Percentiles rank a stretch among this genome's conserved stretches.
These are phyloP conservation scores for Dilophus febrilis DNA, from an alignment of 2,888 invertebrate species.

Conservation along the genomic window DNA sequence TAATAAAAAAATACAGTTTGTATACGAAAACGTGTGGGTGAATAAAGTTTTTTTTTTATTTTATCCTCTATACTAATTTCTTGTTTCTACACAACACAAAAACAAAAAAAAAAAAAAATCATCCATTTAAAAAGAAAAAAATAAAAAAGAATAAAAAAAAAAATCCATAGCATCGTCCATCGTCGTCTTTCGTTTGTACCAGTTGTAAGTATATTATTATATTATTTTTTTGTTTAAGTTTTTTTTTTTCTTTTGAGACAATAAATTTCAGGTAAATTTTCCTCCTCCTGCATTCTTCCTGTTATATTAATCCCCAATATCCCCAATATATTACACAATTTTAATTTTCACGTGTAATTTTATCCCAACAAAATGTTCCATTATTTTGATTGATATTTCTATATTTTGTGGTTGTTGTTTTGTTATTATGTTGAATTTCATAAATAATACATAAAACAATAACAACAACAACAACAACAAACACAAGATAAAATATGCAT, in stretches of 20 bases:
- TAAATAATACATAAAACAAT: no score
- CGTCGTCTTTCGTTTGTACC: neutral
- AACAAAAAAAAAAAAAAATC: neutral
- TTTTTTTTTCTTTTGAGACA: neutral
- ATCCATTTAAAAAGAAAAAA: neutral
- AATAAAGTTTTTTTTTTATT: neutral
- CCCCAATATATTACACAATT: no score
- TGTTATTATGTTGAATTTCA: no score
- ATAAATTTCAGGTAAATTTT: neutral
- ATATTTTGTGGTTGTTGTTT: no score
- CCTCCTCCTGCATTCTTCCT: neutral
- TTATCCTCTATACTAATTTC: neutral
- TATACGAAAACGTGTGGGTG: slow-evolving; percentile 1
- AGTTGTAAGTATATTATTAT: neutral
- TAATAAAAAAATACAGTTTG: neutral
- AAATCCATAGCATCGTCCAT: neutral
- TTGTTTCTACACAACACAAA: neutral
- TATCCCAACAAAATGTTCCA: no score
- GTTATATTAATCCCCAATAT: neutral
- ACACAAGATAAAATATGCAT: no score
- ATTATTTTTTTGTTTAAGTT: neutral
- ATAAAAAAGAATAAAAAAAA: neutral
- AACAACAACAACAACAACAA: no score
- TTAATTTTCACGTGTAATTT: no score
- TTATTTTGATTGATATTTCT: no score